These are phyloP conservation scores for Sciurus niger DNA, from an alignment of 2,113 vertebrate species.

Conservation along the genomic window DNA sequence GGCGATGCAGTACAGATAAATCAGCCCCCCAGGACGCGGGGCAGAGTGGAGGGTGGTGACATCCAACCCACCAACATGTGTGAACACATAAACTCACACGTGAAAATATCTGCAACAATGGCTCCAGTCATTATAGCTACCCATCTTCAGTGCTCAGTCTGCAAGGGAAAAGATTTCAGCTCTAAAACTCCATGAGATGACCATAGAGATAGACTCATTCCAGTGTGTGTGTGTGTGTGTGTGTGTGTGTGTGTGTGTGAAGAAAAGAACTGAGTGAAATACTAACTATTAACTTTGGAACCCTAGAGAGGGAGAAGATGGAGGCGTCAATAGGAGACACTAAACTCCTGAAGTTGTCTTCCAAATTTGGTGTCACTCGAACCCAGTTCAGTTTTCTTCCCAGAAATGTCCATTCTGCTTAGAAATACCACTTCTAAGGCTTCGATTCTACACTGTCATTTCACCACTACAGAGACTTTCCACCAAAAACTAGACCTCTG, in stretches of 20 bases:
- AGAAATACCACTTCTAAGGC: constrained; percentile 49
- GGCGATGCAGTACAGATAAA: background rate
- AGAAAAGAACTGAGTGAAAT: constrained; percentile 69
- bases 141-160: background rate
- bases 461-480: background rate
- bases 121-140: background rate
- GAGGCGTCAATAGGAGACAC: background rate
- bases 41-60: background rate
- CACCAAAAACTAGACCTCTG: background rate
- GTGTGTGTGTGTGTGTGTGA: background rate
- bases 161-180: background rate
- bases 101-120: background rate
- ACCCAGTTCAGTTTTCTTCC: constrained; percentile 72
- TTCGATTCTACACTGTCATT: background rate
- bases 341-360: constrained; percentile 73
- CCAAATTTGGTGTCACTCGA: constrained; percentile 73
- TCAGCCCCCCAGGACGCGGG: background rate
- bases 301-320: background rate
- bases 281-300: constrained; percentile 59
- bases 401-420: constrained; percentile 40
- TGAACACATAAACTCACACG: background rate
- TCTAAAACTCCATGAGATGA: background rate
- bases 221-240: background rate
- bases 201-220: background rate
- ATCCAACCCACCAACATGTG: too few relatives aligned